Percentiles rank a stretch among this genome's conserved stretches.
Conservation (phyloP, 2,113 vertebrate genomes). For the Micronisus gabar region DNA sequence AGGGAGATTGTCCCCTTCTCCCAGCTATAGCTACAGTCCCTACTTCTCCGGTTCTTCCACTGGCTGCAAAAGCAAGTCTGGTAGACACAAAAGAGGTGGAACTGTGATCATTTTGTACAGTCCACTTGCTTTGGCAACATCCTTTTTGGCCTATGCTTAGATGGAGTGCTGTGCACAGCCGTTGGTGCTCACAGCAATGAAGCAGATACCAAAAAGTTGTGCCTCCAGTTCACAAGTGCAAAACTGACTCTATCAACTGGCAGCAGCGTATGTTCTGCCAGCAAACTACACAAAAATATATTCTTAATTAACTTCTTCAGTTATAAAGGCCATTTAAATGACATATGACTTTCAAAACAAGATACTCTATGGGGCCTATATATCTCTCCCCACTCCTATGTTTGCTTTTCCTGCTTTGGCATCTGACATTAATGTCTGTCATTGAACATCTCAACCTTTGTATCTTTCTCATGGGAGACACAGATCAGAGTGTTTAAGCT, state of each 20-base stretch:
- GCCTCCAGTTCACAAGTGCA: neutral
- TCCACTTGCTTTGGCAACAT: neutral
- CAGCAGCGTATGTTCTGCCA: neutral
- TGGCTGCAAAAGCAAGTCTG: neutral
- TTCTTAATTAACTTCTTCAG: neutral
- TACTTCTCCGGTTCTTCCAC: neutral
- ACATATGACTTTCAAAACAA: constrained; percentile 32
- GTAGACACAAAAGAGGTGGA: neutral
- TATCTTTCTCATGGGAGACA: neutral
- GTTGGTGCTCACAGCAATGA: neutral
- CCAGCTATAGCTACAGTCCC: neutral
- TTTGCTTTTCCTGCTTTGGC: constrained; percentile 14
- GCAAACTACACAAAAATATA: neutral
- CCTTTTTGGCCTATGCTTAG: neutral
- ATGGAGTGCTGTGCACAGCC: neutral
- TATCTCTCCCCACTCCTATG: neutral
- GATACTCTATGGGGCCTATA: neutral
- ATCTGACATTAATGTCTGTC: constrained; percentile 47
- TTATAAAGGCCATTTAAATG: constrained; percentile 5
- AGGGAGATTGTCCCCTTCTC: neutral
- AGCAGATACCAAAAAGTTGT: neutral
- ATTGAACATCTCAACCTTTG: constrained; percentile 23
- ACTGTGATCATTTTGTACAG: neutral
- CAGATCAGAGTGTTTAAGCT: constrained; percentile 23
- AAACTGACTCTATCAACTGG: neutral